Conservation (phyloP, 2,113 vertebrate species). For the Dasyornis broadbenti region DNA sequence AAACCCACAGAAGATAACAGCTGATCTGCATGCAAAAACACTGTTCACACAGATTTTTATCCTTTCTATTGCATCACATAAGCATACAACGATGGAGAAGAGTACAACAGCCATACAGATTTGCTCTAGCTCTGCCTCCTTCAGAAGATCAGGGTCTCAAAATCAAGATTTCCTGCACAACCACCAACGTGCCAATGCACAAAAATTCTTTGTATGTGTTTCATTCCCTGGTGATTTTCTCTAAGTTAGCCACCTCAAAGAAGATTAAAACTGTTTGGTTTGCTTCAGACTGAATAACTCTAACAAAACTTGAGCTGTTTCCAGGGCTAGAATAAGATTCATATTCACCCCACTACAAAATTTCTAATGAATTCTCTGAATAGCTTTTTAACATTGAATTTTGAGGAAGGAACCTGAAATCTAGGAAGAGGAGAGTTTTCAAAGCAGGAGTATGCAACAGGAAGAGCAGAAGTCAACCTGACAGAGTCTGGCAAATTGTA, state of each 20-base stretch:
- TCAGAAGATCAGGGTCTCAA: not conserved
- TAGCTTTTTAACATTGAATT: not conserved
- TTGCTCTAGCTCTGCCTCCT: not conserved
- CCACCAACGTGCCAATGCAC: not conserved
- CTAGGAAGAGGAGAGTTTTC: not conserved
- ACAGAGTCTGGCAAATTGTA: not conserved
- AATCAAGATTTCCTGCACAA: not conserved
- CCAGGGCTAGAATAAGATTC: not conserved
- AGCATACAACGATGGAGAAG: not conserved
- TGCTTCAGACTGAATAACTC: not conserved
- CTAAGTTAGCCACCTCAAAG: not conserved
- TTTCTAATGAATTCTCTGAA: not conserved
- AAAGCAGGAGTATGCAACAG: not conserved
- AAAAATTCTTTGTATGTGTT: not conserved
- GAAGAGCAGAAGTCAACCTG: not conserved
- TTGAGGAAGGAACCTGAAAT: not conserved
- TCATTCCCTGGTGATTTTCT: not conserved
- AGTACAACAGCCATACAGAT: not conserved
- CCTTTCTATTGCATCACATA: not conserved
- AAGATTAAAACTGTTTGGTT: not conserved
- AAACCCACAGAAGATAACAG: not conserved
- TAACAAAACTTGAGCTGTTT: not conserved
- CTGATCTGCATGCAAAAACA: not conserved
- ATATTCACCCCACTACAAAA: not conserved
- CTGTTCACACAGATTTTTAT: slow-evolving; percentile 13